Percentiles rank a stretch among this genome's conserved stretches.
These are phyloP conservation scores for Drosophila stalkeri DNA, from an alignment of 2,888 invertebrate genomes.

Conservation along the genomic window DNA sequence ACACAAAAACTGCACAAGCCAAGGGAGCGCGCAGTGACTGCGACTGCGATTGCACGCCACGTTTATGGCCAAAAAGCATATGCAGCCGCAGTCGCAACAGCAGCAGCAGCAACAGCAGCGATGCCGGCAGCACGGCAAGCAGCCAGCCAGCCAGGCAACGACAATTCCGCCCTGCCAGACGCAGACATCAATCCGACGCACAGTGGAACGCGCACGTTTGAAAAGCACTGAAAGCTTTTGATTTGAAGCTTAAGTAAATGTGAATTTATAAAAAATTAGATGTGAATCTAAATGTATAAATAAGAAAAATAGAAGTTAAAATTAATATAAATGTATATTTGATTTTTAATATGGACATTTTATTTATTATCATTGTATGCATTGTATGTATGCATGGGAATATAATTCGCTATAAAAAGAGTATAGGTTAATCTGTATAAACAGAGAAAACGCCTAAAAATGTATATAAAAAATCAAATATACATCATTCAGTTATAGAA, in stretches of 20 bases:
- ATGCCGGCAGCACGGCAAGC: constrained; percentile 42
- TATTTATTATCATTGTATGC: too few relatives aligned
- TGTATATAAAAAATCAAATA: too few relatives aligned
- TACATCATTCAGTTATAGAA: too few relatives aligned
- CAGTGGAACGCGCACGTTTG: constrained; percentile 34
- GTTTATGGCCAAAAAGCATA: constrained; percentile 69
- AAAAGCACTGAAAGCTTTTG: constrained; percentile 11
- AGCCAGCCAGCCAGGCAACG: constrained; percentile 37
- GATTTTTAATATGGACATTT: too few relatives aligned
- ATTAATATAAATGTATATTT: neutral
- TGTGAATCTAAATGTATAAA: too few relatives aligned
- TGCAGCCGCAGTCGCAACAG: constrained; percentile 40
- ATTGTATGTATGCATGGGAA: too few relatives aligned
- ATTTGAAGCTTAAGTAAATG: neutral
- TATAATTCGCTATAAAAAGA: too few relatives aligned
- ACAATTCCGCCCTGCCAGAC: constrained; percentile 59
- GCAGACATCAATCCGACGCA: constrained; percentile 63
- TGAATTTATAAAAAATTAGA: too few relatives aligned
- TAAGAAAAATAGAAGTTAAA: too few relatives aligned
- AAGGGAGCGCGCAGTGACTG: constrained; percentile 33
- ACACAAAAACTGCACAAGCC: constrained; percentile 42
- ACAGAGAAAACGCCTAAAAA: too few relatives aligned
- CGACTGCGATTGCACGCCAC: constrained; percentile 61
- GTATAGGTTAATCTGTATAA: too few relatives aligned
- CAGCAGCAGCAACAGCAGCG: constrained; percentile 27